phyloP scores from a whole-genome alignment of 2,888 invertebrate genomes.

The Tenthredo notha region DNA sequence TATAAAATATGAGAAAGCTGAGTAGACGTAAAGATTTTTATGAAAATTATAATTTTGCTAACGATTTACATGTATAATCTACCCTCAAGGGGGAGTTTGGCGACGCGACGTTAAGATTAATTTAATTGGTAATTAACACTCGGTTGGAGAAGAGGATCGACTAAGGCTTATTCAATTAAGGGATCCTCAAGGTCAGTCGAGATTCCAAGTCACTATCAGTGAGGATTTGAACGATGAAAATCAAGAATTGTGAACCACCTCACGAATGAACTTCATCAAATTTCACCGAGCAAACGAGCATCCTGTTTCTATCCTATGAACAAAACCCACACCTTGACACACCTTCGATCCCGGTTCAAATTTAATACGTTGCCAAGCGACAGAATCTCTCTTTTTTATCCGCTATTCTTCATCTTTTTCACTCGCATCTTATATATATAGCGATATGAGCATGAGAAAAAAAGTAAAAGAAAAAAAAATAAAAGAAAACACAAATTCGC shows the following conservation, averaged over 20 bases:
- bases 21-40: too few species aligned
- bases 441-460: background rate
- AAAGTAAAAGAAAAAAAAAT: background rate
- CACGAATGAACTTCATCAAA: slow-evolving; percentile 23
- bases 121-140: slow-evolving; percentile 35
- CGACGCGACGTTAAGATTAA: background rate
- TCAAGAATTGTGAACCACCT: background rate
- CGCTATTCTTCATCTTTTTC: background rate
- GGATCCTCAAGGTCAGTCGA: background rate
- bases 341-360: slow-evolving; percentile 29
- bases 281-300: slow-evolving; percentile 29
- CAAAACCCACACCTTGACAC: slow-evolving; percentile 33
- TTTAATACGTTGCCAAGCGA: slow-evolving; percentile 46
- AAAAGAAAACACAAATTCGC: background rate
- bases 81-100: background rate
- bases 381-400: slow-evolving; percentile 9
- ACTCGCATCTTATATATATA: background rate
- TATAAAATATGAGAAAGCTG: too few species aligned
- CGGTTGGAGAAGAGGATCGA: background rate
- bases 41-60: background rate
- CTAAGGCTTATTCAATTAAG: background rate
- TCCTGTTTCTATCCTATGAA: slow-evolving; percentile 21
- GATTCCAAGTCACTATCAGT: background rate
- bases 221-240: slow-evolving; percentile 5
- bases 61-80: background rate